Evolutionary conservation across 64 coral and sea anemone genomes (phyloP).

Genomic region (Dendronephthya gigantea): DNA sequence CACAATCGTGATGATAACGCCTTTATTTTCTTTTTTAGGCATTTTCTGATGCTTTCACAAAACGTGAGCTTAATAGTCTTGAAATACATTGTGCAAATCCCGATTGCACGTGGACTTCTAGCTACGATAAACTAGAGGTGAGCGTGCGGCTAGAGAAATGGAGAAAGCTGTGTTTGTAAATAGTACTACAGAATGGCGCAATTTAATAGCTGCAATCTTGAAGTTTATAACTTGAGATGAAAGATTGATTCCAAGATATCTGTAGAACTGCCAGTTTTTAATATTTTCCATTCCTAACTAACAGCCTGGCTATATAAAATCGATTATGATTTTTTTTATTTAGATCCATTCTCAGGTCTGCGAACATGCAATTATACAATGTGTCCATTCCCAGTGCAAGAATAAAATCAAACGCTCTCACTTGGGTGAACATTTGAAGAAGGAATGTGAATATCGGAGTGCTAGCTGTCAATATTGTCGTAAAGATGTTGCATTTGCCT

Average conservation of each 20-base stretch:
- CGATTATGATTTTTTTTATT: neutral
- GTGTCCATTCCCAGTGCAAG: neutral
- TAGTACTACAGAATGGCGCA: too few relatives aligned
- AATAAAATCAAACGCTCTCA: neutral
- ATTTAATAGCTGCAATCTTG: too few relatives aligned
- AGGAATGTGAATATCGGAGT: neutral
- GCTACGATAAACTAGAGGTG: neutral
- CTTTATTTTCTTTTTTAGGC: too few relatives aligned
- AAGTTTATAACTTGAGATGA: too few relatives aligned
- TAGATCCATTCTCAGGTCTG: neutral
- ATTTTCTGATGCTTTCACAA: neutral
- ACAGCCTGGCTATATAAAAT: neutral
- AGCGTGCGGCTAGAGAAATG: neutral
- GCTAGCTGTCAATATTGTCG: neutral
- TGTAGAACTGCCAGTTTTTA: too few relatives aligned
- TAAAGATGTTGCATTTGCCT: neutral
- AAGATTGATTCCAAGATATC: too few relatives aligned
- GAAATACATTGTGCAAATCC: neutral
- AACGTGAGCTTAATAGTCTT: neutral
- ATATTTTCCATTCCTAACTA: neutral
- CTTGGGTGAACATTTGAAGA: neutral
- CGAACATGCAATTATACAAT: neutral
- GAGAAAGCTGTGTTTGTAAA: too few relatives aligned
- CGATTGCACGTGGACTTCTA: neutral
- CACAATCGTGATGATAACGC: too few relatives aligned